Percentiles rank a stretch among this genome's conserved stretches.
Evolutionary conservation across 2,797 vertebrate genomes (phyloP).

Genomic region (Phalanger gymnotis): DNA sequence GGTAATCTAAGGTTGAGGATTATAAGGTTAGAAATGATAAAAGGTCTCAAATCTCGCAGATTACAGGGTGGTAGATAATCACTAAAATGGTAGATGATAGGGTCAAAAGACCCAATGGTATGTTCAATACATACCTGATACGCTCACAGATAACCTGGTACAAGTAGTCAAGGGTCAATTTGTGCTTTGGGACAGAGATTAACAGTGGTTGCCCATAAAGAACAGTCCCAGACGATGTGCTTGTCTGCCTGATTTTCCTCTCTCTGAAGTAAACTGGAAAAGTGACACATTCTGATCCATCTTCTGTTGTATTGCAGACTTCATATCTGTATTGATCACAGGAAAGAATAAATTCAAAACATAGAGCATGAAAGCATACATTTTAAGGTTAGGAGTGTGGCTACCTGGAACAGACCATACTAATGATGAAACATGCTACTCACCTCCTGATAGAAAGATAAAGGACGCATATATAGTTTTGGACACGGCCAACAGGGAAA

Average conservation of each 20-base stretch:
- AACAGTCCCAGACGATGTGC: constrained; percentile 88
- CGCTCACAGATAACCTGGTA: constrained; percentile 92
- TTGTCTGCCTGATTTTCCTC: constrained; percentile 90
- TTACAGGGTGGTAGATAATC: background rate
- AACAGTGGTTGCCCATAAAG: constrained; percentile 96
- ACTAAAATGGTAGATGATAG: background rate
- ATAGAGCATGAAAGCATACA: background rate
- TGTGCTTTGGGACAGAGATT: constrained; percentile 92
- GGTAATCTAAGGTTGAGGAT: background rate
- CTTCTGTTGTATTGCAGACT: constrained; percentile 82
- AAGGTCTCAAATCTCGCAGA: background rate
- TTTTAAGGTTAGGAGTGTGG: background rate
- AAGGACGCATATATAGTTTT: background rate
- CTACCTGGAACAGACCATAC: background rate
- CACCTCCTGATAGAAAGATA: background rate
- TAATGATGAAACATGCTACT: background rate
- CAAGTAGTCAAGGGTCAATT: constrained; percentile 90
- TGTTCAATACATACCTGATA: constrained; percentile 89
- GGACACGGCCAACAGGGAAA: background rate
- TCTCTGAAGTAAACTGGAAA: constrained; percentile 97
- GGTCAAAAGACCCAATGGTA: too few species aligned
- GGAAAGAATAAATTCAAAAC: constrained; percentile 41
- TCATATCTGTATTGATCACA: constrained; percentile 90
- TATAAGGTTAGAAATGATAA: background rate
- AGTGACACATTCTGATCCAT: constrained; percentile 90